Base-by-base conservation (phyloP, 2,888 invertebrate species). In the Hydrotaea diabolus region DNA sequence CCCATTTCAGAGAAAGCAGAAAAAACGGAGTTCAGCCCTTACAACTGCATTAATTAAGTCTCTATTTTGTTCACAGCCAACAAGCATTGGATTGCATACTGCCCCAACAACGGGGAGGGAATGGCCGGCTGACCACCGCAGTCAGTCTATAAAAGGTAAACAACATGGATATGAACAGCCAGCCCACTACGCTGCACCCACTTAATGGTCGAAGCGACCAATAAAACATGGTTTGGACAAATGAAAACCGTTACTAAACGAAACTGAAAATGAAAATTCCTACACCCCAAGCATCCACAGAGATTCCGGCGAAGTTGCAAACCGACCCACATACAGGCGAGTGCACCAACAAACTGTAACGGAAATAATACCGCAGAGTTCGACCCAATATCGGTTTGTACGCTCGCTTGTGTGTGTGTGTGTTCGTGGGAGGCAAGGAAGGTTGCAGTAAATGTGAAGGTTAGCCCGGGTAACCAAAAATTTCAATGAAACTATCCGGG, bases 191-290 rank as follows among this genome's bases (percentile, higher is more conserved):
- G 23, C 43, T 43, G 23, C 69, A 46, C 69, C 69, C 46, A 69
- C 69, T 69, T 69, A 69, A 69, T 69, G 46, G 69, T 39, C 46
- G 11, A 13, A n/a, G 23, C 69, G 39, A 43, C 69, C 69, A 69
- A 46, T 69, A 69, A 69, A 69, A 43, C 69, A 69, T 69, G 69
- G 69, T 69, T 46, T 23, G 69, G n/a, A 39, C 31, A 31, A 31
- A 31, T 31, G 31, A 57, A 57, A 66, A 66, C 36, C 66, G 66
- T 66, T 66, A 66, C 66, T 66, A 66, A 66, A 66, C 43, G 66
- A 66, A 66, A 66, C 36, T 66, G 69, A 69, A 69, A 62, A 69
- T 69, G 46, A 66, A 66, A 66, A 66, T 46, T 11, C 49, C 4
- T n/a, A n/a, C 49, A 15, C 15, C 49, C 49, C 1, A 4, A 49